Percentiles rank a stretch among this genome's conserved stretches.
These are phyloP conservation scores for Epistrophe eligans DNA, from an alignment of 2,888 invertebrate genomes.

Conservation along the genomic window DNA sequence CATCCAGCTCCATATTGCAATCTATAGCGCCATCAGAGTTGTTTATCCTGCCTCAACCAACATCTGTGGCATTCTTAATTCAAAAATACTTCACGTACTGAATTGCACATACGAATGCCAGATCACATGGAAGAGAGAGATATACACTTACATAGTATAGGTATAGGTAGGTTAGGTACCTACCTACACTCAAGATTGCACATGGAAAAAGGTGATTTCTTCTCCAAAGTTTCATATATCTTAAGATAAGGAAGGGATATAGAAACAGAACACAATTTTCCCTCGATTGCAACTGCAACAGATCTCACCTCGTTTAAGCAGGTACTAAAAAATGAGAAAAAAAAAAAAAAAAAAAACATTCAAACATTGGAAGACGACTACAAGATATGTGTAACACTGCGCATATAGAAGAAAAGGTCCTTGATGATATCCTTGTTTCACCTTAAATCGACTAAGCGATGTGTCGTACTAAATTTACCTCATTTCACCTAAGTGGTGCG, in stretches of 20 bases:
- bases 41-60: conserved; percentile 24
- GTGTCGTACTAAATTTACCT: conserved; percentile 60
- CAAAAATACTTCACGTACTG: conserved; percentile 70
- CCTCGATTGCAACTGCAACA: conserved; percentile 40
- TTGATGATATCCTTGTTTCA: conserved; percentile 55
- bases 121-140: conserved; percentile 45
- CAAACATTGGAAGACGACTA: conserved; percentile 10
- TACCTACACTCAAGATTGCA: conserved; percentile 6
- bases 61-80: conserved; percentile 64
- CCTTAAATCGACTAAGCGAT: conserved; percentile 45
- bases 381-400: conserved; percentile 50
- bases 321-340: conserved; percentile 10
- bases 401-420: conserved; percentile 3
- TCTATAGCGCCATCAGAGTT: conserved; percentile 10
- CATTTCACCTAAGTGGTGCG: conserved; percentile 64
- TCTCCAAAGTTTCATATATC: conserved; percentile 18
- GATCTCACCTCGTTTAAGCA: conserved; percentile 38
- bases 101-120: conserved; percentile 63
- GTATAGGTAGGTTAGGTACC: too few relatives aligned
- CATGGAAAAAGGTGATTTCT: conserved; percentile 41
- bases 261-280: conserved; percentile 41
- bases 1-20: conserved; percentile 9
- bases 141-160: conserved; percentile 22
- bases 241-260: conserved; percentile 3
- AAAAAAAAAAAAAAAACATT: too few relatives aligned